Evolutionary conservation across 2,113 vertebrate species (phyloP), one percentile per base, ranked within the genome.

Genomic region (Sciurus niger): DNA sequence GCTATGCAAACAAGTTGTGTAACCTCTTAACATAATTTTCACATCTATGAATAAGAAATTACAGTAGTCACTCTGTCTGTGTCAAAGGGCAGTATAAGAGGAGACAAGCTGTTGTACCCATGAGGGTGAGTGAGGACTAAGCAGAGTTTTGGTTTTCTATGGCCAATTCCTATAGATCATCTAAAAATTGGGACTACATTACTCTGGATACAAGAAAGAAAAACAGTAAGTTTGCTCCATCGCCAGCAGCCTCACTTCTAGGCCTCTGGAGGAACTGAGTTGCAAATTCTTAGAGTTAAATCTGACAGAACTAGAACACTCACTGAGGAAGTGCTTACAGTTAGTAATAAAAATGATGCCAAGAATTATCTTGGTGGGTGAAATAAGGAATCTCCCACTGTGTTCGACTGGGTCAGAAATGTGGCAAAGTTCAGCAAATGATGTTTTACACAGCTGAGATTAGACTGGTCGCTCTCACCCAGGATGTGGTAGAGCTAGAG

Each of bases 31-130:
- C 14, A 76, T 8, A 4, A 8, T n/a, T 78, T 90, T 78, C 30
- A 89, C 84, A 53, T 70, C 43, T 84, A 30, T 63, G 82, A 77
- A 37, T 84, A 79, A 84, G 65, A 87, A 80, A 82, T 51, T 67
- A 22, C 20, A 79, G 28, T 51, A 84, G 6, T 65, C 58, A 13
- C 17, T 16, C 25, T 88, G 37, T 72, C 30, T 60, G 5, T 78
- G 77, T 94, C 73, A 34, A 48, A 55, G 37, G 43, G 43, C n/a
- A 70, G 30, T 7, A 63, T 20, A 22, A 46, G 30, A 70, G 30
- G 58, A 16, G 12, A 32, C 10, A 3, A 28, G 20, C 7, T 30
- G 32, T 63, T 79, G 7, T 46, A 37, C 32, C 17, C 3, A 46
- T 5, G 24, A 28, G 78, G 11, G 18, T 28, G 14, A 86, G 46